phyloP scores from a whole-genome alignment of 2,797 vertebrate genomes.

The Hydrolagus colliei region DNA sequence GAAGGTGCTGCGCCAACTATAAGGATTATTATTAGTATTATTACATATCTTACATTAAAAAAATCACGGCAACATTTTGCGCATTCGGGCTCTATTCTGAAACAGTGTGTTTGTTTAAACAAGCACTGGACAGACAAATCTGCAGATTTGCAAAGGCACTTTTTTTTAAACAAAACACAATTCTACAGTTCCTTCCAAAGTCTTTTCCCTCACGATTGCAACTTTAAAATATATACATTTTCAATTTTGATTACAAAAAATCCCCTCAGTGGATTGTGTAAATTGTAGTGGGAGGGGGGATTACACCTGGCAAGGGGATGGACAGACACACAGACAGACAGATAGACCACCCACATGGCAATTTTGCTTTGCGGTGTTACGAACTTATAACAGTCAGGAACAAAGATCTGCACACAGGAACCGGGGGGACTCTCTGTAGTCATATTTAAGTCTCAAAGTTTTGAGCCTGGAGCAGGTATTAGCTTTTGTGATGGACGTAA shows the following conservation, averaged over 20 bases:
- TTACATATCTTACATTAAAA: not conserved
- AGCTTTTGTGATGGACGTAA: too few relatives aligned
- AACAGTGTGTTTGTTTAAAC: not conserved
- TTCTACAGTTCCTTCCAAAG: too few relatives aligned
- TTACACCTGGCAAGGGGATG: too few relatives aligned
- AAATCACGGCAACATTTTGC: not conserved
- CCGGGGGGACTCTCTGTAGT: not conserved
- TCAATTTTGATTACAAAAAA: too few relatives aligned
- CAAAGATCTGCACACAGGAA: not conserved
- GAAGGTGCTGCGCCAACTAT: too few relatives aligned
- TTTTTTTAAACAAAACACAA: too few relatives aligned
- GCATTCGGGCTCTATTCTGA: not conserved
- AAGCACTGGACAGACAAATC: not conserved
- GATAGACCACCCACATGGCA: conserved; percentile 6
- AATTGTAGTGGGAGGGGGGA: not conserved
- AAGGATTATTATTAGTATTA: too few relatives aligned
- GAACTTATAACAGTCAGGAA: not conserved
- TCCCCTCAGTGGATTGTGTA: not conserved
- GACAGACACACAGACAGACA: too few relatives aligned
- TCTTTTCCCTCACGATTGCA: not conserved
- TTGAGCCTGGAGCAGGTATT: too few relatives aligned
- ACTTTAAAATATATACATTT: not conserved
- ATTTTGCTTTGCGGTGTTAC: not conserved
- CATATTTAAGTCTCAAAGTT: not conserved
- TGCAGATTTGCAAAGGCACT: too few relatives aligned